Percentiles rank a stretch among this genome's conserved stretches.
Evolutionary conservation across 2,113 vertebrate species (phyloP).

Genomic region (Lota lota): DNA sequence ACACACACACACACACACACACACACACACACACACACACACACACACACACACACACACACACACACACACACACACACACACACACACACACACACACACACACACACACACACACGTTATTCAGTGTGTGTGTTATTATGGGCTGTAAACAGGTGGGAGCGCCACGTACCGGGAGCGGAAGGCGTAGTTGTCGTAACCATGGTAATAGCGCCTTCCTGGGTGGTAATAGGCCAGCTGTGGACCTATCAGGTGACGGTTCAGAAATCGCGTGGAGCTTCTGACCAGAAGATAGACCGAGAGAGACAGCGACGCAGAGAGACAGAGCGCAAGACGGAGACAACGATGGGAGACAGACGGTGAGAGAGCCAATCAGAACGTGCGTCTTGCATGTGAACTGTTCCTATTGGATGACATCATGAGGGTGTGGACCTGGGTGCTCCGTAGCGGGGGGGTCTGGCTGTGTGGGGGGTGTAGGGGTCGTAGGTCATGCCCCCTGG

Average conservation of each 20-base stretch:
- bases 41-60: constrained; percentile 10
- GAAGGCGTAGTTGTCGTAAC: constrained; percentile 61
- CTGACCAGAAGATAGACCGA: constrained; percentile 27
- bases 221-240: constrained; percentile 65
- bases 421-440: constrained; percentile 76
- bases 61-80: constrained; percentile 21
- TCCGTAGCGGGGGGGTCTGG: constrained; percentile 73
- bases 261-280: constrained; percentile 62
- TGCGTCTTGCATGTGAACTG: background rate
- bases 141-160: too few relatives aligned
- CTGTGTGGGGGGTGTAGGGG: constrained; percentile 50
- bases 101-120: constrained; percentile 6
- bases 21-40: constrained; percentile 19
- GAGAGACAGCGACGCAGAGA: background rate
- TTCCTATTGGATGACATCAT: background rate
- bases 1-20: constrained; percentile 4
- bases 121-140: too few relatives aligned
- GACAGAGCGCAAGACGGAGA: background rate
- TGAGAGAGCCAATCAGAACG: background rate
- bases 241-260: constrained; percentile 67
- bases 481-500: constrained; percentile 70
- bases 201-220: constrained; percentile 55
- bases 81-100: constrained; percentile 15
- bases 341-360: too few relatives aligned
- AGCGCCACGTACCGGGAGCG: constrained; percentile 47